These are phyloP conservation scores for Paraplagusia blochii DNA, from an alignment of 2,113 vertebrate genomes.

Conservation along the genomic window DNA sequence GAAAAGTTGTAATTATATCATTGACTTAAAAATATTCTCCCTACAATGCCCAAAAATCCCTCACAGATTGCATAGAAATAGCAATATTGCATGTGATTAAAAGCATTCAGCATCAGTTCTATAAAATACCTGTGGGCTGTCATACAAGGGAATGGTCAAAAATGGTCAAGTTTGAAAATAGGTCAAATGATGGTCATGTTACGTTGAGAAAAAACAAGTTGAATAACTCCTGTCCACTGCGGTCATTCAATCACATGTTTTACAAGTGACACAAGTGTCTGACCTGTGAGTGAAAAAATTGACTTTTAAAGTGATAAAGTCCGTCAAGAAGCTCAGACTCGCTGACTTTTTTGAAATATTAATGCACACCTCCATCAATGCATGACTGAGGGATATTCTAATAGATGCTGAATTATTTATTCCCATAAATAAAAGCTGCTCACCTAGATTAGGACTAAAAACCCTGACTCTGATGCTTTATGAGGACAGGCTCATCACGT, in stretches of 20 bases:
- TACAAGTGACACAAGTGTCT: slow-evolving; percentile 54
- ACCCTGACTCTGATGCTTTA: slow-evolving; percentile 36
- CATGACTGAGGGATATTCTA: slow-evolving; percentile 72
- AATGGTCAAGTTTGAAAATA: slow-evolving; percentile 5
- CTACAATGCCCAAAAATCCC: too few species aligned
- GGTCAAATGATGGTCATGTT: slow-evolving; percentile 58
- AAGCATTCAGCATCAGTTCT: too few species aligned
- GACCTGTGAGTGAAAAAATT: slow-evolving; percentile 70
- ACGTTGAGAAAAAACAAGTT: slow-evolving; percentile 68
- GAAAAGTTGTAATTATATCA: too few species aligned
- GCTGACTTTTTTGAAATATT: slow-evolving; percentile 79
- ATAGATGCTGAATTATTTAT: slow-evolving; percentile 79
- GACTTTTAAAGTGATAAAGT: slow-evolving; percentile 71
- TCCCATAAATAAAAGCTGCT: slow-evolving; percentile 76
- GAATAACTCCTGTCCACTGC: slow-evolving; percentile 58
- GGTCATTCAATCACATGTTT: slow-evolving; percentile 66
- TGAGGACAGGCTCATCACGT: slow-evolving; percentile 51
- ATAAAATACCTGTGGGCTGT: too few species aligned
- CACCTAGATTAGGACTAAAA: slow-evolving; percentile 68
- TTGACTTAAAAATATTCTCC: too few species aligned
- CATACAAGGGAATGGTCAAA: too few species aligned
- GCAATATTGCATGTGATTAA: too few species aligned
- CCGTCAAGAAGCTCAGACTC: slow-evolving; percentile 72
- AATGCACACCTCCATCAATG: slow-evolving; percentile 74
- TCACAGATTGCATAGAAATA: too few species aligned